These are phyloP conservation scores for Squalus acanthias DNA, from an alignment of 2,797 vertebrate species.

Conservation along the genomic window DNA sequence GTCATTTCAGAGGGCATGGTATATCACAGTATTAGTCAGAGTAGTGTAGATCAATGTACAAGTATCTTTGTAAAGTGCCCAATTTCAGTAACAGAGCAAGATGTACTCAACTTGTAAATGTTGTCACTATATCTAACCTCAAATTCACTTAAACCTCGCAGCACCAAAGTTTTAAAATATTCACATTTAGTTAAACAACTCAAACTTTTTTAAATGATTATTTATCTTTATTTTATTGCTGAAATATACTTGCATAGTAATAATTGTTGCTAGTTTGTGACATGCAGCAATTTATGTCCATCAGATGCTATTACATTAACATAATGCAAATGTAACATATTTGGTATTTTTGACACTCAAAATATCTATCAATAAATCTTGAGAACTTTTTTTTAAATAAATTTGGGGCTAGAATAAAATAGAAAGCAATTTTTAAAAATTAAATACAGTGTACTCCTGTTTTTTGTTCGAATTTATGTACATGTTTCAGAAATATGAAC, in stretches of 20 bases:
- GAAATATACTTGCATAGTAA: background rate
- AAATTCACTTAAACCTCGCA: background rate
- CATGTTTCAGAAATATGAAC: background rate
- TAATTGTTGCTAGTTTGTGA: background rate
- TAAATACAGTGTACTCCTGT: background rate
- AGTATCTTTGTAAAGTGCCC: background rate
- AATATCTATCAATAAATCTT: background rate
- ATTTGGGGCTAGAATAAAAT: background rate
- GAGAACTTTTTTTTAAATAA: background rate
- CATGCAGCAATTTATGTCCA: background rate
- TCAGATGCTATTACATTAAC: background rate
- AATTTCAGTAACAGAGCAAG: constrained; percentile 6
- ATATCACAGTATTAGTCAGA: background rate
- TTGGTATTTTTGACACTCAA: background rate
- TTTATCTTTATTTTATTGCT: background rate
- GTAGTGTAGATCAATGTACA: background rate
- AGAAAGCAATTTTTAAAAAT: background rate
- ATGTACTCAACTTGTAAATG: background rate
- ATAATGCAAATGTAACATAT: background rate
- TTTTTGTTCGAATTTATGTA: background rate
- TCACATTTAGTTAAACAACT: background rate
- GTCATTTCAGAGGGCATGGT: background rate
- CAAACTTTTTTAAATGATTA: background rate
- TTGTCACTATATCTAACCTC: background rate
- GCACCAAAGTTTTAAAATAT: background rate